Conservation (phyloP, 2,888 invertebrate species). For the Ectemnius continuus region DNA sequence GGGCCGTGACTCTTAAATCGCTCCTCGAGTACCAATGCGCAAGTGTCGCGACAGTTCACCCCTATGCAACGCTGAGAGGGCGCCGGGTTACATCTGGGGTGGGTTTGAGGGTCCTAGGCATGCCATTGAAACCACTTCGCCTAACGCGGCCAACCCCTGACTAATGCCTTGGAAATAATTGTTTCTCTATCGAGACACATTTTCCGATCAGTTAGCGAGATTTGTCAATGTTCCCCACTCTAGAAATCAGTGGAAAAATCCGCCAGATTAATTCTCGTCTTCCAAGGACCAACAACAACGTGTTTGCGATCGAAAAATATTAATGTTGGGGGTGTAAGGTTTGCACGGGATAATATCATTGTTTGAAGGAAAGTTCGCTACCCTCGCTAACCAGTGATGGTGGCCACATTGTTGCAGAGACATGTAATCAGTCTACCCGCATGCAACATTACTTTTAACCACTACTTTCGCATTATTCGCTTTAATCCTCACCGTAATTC, state of each 20-base stretch:
- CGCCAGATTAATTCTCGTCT: too few relatives aligned
- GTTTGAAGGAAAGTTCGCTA: conserved; percentile 30
- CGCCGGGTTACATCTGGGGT: conserved; percentile 52
- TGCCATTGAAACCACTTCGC: conserved; percentile 53
- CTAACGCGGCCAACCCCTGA: conserved; percentile 42
- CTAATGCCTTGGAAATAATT: conserved; percentile 70
- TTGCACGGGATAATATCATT: conserved; percentile 21
- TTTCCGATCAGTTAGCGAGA: neutral
- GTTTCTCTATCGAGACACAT: conserved; percentile 53
- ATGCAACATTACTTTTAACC: conserved; percentile 49
- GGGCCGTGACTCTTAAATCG: conserved; percentile 58
- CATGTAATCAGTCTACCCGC: conserved; percentile 34
- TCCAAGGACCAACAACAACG: too few relatives aligned
- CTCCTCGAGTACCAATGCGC: conserved; percentile 57
- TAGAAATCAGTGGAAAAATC: neutral
- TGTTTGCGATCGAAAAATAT: too few relatives aligned
- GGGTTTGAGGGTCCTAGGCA: conserved; percentile 49
- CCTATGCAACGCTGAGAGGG: conserved; percentile 60
- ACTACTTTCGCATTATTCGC: conserved; percentile 43
- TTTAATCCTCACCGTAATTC: conserved; percentile 42
- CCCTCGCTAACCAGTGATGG: conserved; percentile 12
- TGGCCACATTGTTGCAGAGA: conserved; percentile 45
- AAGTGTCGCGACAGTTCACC: conserved; percentile 70
- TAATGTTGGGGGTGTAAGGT: neutral
- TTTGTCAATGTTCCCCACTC: neutral